Conservation (phyloP, 2,113 vertebrate species). For the human region DNA sequence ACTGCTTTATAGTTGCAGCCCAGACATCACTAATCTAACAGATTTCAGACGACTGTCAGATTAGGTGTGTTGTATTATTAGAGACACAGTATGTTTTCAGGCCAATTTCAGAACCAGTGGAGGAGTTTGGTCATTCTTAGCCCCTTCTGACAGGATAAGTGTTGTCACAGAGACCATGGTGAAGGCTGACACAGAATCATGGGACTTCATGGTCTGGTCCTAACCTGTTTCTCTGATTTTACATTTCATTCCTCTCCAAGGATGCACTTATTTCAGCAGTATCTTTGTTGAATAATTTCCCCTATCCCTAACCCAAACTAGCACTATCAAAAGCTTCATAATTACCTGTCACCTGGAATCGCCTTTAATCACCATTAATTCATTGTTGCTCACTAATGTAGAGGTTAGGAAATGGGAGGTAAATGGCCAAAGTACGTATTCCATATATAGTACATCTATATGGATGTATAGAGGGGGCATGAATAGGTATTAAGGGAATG, state of each 20-base stretch:
- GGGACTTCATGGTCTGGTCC: neutral
- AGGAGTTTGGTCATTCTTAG: neutral
- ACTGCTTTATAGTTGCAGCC: no score
- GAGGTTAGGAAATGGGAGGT: neutral
- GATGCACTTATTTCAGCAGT: neutral
- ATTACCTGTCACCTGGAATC: neutral
- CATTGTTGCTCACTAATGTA: neutral
- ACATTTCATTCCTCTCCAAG: neutral
- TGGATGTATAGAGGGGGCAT: neutral
- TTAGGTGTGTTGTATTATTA: neutral
- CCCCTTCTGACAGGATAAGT: neutral
- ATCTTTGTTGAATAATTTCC: neutral
- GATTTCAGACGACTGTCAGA: neutral
- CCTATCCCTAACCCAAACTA: neutral
- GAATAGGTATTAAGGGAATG: neutral
- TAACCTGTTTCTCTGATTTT: neutral
- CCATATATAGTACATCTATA: no score
- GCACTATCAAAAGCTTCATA: neutral
- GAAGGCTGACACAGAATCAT: no score
- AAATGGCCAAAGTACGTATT: neutral
- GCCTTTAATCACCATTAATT: slow-evolving; percentile 13
- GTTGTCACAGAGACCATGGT: neutral
- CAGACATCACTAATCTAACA: no score
- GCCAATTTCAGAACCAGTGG: neutral
- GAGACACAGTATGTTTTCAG: neutral